Evolutionary conservation across 2,888 invertebrate genomes (phyloP), one percentile per base, ranked within the genome.

Genomic region (Cerastis rubricosa): DNA sequence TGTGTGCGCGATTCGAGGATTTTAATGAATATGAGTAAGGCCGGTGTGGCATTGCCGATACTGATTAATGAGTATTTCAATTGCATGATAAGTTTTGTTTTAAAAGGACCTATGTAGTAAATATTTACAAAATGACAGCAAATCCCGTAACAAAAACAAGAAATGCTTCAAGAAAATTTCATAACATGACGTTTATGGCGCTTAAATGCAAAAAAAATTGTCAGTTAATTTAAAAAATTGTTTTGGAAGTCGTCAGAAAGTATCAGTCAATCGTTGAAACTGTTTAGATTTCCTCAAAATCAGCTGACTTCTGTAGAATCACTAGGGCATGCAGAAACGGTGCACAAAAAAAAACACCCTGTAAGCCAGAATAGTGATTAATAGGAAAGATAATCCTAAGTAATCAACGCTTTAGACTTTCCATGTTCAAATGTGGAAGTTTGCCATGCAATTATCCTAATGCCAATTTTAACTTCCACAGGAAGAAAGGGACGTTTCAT

Each of bases 1-100:
- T 85, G 82, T 76, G 72, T 8, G 71, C 63, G 59, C 66, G 68
- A 85, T 81, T 81, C 64, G 73, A 69, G 61, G 71, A 68, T 76
- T 85, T 83, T 71, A 72, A 76, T 76, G 67, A 64, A 76, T 45
- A 57, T 67, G 66, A 63, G 70, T 73, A 70, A 61, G n/a, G 40
- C 49, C 35, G 35, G 51, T n/a, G 22, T 29, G 49, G 54, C 29
- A 40, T 68, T 64, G 43, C 14, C 57, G 14, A 43, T 68, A 35
- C 19, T 59, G 2, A 76, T 51, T 68, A 65, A 14, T 19, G 49
- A 64, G 54, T 43, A 57, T 64, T 75, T 67, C 14, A 67, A 57
- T 47, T 35, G 5, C 14, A 29, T 29, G 9, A 25, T 47, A 71
- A 22, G 1, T 1, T 35, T 59, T 1, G 35, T 49, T 74, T 19